Evolutionary conservation across 2,888 invertebrate species (phyloP), one percentile per base, ranked within the genome.

Genomic region (Steinernema carpocapsae): DNA sequence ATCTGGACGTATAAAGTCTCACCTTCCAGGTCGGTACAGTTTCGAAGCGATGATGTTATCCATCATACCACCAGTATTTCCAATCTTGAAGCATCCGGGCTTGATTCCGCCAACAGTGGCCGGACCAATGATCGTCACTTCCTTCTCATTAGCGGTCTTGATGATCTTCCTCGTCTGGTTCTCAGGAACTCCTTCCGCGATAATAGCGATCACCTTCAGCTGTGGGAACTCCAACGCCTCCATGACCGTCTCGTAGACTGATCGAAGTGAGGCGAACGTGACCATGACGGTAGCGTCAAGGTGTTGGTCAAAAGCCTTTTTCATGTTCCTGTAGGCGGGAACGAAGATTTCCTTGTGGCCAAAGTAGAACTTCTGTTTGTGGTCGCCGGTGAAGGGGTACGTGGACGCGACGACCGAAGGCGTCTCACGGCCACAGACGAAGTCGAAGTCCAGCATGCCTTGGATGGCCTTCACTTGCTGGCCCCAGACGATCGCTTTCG

Each of bases 301-400:
- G 88, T 99, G 97, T 84, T 95, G 95, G 6, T 91, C 91, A 92
- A 97, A 95, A 0, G 97, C 96, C 85, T 96, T 95, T 79, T 92
- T 93, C 95, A 99, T 96, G 86, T 93, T 94, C 84, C 96, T 96
- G 90, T 97, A 99, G 6, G 97, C 94, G 84, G 90, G 79, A 26
- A 86, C 77, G n/a, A 86, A 79, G 70, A 86, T 80, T 73, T 86
- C 97, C 88, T 97, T 95, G 89, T 99, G 97, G 0, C 99, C 99
- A 93, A 97, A 99, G 89, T 99, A 99, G 90, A 94, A 99, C 89
- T 99, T 99, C 89, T 97, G 97, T 88, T 96, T 97, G 89, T 99
- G 97, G 89, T 99, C 97, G 0, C 90, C 90, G 17, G 93, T 95
- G 90, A 99, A 96, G 0, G 99, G 99, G 89, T 99, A 99, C 45